Evolutionary conservation across 2,888 invertebrate species (phyloP).

Genomic region (Drosophila colorata): DNA sequence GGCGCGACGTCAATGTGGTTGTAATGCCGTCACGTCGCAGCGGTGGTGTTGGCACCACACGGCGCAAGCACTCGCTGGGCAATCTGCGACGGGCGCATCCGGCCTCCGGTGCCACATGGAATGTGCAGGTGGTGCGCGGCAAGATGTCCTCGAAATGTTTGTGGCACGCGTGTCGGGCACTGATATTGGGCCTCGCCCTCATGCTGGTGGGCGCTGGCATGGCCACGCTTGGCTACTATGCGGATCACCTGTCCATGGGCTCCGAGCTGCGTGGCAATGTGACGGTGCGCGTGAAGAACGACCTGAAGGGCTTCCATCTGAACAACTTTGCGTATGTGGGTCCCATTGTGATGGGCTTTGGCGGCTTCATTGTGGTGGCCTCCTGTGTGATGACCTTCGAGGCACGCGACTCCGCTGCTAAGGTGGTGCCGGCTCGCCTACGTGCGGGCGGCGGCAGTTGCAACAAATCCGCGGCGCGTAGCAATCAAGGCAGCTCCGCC

Average conservation of each 20-base stretch:
- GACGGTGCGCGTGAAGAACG: conserved; percentile 92
- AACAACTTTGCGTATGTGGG: conserved; percentile 98
- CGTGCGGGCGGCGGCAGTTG: conserved; percentile 85
- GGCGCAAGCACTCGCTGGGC: conserved; percentile 85
- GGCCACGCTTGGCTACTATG: conserved; percentile 96
- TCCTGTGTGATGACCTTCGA: conserved; percentile 99
- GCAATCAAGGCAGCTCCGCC: conserved; percentile 83
- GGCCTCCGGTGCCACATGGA: conserved; percentile 93
- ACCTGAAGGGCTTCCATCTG: conserved; percentile 93
- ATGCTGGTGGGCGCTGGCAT: conserved; percentile 96
- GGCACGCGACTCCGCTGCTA: conserved; percentile 96
- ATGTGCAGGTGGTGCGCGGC: conserved; percentile 93
- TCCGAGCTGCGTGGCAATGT: conserved; percentile 92
- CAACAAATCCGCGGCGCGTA: conserved; percentile 77
- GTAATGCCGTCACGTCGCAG: conserved; percentile 82
- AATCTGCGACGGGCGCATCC: conserved; percentile 90
- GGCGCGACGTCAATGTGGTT: conserved; percentile 44
- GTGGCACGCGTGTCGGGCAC: conserved; percentile 97
- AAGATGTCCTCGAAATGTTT: conserved; percentile 95
- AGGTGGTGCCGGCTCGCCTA: conserved; percentile 93
- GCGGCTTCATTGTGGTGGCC: conserved; percentile 98
- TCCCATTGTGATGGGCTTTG: conserved; percentile 98
- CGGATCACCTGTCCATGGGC: conserved; percentile 92
- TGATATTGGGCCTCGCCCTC: conserved; percentile 93
- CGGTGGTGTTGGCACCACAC: conserved; percentile 80